Evolutionary conservation across 2,113 vertebrate genomes (phyloP), one percentile per base, ranked within the genome.

Genomic region (Odontesthes bonariensis): DNA sequence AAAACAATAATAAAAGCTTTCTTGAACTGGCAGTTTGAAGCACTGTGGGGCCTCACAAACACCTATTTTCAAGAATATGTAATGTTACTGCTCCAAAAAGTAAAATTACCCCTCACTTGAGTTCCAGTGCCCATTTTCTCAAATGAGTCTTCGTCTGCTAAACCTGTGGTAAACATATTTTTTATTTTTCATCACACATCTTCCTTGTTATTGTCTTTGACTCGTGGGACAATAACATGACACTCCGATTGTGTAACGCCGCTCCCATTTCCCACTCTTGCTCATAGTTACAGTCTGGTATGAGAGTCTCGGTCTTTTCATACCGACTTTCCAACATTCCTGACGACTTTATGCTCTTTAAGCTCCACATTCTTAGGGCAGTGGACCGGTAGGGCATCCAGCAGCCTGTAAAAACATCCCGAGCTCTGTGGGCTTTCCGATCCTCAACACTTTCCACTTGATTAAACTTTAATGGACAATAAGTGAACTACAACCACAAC

Each of bases 381-480:
- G 52, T 55, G 65, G 82, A 78, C 72, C 86, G 68, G 79, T 53
- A 35, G 73, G 68, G 61, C 73, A 12, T 67, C 72, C 77, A 64
- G 69, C 72, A 58, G 75, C 72, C 86, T 89, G 73, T 84, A 49
- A 87, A 82, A 91, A 89, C 91, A 90, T 5, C 11, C 68, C 0
- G 46, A 44, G 75, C 75, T 88, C 77, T 63, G 27, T 76, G n/a
- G 70, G 74, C 77, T 82, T 56, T 70, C 70, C 17, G 17, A 69
- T 83, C 76, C 84, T 81, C 80, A 31, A 87, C 83, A 63, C 64
- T 77, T 87, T 91, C 60, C 62, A 31, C 83, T 82, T 90, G 84
- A 91, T 92, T 83, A 79, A 90, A 82, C 82, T 91, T 88, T 91
- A 86, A 86, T 88, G 64, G 86, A 63, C 57, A 72, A 35, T 69